Evolutionary conservation across 2,113 vertebrate species (phyloP).

Genomic region (Benitochromis conjunctus): DNA sequence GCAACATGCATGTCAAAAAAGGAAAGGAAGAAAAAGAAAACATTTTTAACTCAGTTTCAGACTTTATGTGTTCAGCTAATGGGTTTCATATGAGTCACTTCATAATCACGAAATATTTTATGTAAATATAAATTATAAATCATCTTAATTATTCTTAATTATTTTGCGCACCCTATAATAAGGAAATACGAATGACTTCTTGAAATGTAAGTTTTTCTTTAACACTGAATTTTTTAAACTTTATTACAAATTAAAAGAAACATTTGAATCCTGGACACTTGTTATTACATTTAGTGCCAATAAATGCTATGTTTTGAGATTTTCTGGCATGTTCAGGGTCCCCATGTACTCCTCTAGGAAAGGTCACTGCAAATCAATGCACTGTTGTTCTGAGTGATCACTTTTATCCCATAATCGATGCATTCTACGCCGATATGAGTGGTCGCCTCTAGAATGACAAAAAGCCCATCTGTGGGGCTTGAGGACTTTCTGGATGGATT

Average conservation of each 20-base stretch:
- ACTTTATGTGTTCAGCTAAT: background rate
- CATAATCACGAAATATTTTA: background rate
- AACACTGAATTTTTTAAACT: background rate
- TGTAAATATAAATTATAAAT: slow-evolving; percentile 15
- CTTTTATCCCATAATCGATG: background rate
- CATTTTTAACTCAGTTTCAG: background rate
- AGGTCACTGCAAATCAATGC: background rate
- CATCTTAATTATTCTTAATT: slow-evolving; percentile 10
- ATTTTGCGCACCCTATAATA: background rate
- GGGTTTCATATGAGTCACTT: slow-evolving; percentile 3
- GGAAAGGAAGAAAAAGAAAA: background rate
- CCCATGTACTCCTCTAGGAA: background rate
- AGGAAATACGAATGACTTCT: background rate
- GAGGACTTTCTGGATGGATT: background rate
- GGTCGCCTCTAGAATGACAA: background rate
- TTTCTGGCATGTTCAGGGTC: background rate
- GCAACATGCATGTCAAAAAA: background rate
- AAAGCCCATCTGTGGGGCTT: background rate
- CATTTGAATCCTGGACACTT: background rate
- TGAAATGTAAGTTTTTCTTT: background rate
- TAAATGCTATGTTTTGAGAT: background rate
- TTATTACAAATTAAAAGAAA: background rate
- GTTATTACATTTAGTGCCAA: background rate
- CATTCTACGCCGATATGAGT: background rate
- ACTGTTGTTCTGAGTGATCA: background rate